Conservation (phyloP, 2,113 vertebrate species). For the Eurypyga helias region DNA sequence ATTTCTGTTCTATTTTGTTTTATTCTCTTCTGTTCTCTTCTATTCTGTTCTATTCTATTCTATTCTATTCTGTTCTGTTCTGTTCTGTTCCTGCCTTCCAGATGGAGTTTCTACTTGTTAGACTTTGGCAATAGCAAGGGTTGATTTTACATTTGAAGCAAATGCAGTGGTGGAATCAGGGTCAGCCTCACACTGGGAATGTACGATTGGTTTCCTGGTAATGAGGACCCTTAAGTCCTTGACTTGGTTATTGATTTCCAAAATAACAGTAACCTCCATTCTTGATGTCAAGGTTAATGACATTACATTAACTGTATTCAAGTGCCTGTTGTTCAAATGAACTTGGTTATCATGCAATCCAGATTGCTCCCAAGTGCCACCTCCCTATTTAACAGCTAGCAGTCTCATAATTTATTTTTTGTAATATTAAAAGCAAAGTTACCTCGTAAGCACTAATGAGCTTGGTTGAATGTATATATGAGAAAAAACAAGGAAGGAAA, state of each 20-base stretch:
- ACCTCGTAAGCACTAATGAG: neutral
- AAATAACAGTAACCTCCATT: slow-evolving; percentile 21
- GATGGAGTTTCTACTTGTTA: neutral
- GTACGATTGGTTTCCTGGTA: neutral
- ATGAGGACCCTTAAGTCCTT: slow-evolving; percentile 5
- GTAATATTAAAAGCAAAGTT: neutral
- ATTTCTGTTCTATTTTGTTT: too few relatives aligned
- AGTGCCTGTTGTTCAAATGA: neutral
- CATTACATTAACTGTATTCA: slow-evolving; percentile 1
- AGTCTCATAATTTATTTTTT: neutral
- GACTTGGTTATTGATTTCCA: neutral
- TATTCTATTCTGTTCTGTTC: too few relatives aligned
- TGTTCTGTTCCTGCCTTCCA: neutral
- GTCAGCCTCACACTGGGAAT: neutral
- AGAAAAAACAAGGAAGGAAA: slow-evolving; percentile 15
- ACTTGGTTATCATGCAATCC: neutral
- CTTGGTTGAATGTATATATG: neutral
- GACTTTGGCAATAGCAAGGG: neutral
- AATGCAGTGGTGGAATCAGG: neutral
- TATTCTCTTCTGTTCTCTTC: too few relatives aligned
- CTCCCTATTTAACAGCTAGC: slow-evolving; percentile 14
- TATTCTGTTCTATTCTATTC: too few relatives aligned
- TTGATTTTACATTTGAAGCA: neutral
- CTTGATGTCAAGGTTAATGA: slow-evolving; percentile 51
- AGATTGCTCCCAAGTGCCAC: slow-evolving; percentile 6